Evolutionary conservation across 2,797 vertebrate species (phyloP), one percentile per base, ranked within the genome.

Genomic region (Serranus cabrilla): DNA sequence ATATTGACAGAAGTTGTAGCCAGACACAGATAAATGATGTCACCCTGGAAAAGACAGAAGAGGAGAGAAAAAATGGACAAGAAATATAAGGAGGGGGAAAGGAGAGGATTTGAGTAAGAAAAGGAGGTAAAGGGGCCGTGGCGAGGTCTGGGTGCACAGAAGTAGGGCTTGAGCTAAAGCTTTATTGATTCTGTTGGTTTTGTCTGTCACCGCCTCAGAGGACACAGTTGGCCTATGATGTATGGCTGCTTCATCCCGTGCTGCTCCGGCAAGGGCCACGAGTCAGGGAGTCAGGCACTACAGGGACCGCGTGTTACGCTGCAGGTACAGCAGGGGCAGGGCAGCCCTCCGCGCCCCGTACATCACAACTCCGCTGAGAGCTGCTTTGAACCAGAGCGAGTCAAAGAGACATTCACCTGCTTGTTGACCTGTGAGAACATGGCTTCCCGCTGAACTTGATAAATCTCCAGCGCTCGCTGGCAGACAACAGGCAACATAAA

Each of bases 151-250:
- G 73, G 85, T 84, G 72, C 55, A 74, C 68, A 76, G 65, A 80
- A 83, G 83, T 82, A 59, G 76, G 81, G 80, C 82, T 86, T 82
- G 72, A 88, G 86, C 86, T 82, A 43, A 74, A 87, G 72, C 72
- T 89, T 85, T 89, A 93, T 93, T 92, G 91, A 94, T 94, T 89
- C 80, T 77, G 73, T 75, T 84, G 76, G 83, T 85, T 92, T 91
- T 92, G 89, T 90, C 80, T 83, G 84, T 87, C 89, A 83, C 75
- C 0, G 68, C 77, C 88, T 87, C 90, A n/a, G 81, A 86, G 88
- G 89, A 90, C 82, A 84, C 82, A 80, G 74, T 86, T 88, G 89
- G 83, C 74, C 76, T 82, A 81, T 93, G 91, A 93, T 93, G 86
- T 90, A 93, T 93, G 86, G 86, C 72, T 74, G 81, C 74, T 87